Evolutionary conservation across 2,113 vertebrate species (phyloP), one percentile per base, ranked within the genome.

Genomic region (Synchiropus splendidus): DNA sequence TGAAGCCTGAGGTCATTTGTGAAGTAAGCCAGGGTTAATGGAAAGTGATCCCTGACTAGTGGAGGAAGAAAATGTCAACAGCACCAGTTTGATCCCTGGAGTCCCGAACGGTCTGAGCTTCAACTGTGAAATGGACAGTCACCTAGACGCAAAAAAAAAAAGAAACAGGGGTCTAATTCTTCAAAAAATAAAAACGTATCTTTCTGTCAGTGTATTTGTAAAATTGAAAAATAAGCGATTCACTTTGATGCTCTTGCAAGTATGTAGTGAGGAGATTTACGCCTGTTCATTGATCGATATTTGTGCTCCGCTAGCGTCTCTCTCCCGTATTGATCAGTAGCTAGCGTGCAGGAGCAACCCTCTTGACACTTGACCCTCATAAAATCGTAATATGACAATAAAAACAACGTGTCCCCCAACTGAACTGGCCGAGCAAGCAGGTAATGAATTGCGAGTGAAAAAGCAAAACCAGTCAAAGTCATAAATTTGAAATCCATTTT

Each of bases 201-300:
- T n/a, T n/a, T n/a, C n/a, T n/a, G n/a, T n/a, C n/a, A n/a, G n/a
- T n/a, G n/a, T n/a, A n/a, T n/a, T n/a, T n/a, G n/a, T n/a, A n/a
- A n/a, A n/a, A n/a, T n/a, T n/a, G n/a, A n/a, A n/a, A n/a, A n/a
- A n/a, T n/a, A n/a, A n/a, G n/a, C n/a, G n/a, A n/a, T n/a, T n/a
- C n/a, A n/a, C n/a, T 27, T 27, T 27, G 4, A 27, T 27, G 21
- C 8, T 27, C 21, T 27, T 8, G n/a, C n/a, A n/a, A n/a, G n/a
- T n/a, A n/a, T n/a, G n/a, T 42, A 31, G 56, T 64, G 50, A 66
- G 47, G 27, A 59, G 53, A 74, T 78, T 64, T 72, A 69, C 44
- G 31, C 41, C 61, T 65, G 65, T 78, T 66, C 58, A 66, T 67
- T 45, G 49, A 77, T 82, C 66, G 69, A 80, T 83, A 74, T 53